Evolutionary conservation across 2,888 invertebrate species (phyloP), one percentile per base, ranked within the genome.

Genomic region (Bombyx huttoni): DNA sequence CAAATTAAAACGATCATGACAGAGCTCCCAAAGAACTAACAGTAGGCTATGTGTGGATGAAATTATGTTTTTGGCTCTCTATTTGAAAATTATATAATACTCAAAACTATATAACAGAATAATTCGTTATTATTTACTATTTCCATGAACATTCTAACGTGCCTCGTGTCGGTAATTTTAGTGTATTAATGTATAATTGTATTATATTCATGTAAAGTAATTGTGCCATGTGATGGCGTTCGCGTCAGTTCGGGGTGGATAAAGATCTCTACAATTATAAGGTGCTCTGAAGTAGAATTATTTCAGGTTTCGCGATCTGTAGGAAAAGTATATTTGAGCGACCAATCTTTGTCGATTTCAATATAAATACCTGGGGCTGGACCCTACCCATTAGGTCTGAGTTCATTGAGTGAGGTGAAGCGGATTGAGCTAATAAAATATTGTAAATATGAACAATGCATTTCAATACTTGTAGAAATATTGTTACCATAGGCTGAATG

Each of bases 261-360:
- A 77, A 81, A 86, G 88, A 89, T 89, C 86, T 89, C 88, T 89
- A 88, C 87, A 86, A 88, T 89, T 87, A 83, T 86, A 86, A 88
- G 89, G 89, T 89, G 89, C 89, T 89, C 87, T 85, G 81, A 82
- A 73, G 78, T 87, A 86, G 83, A 78, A 79, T 80, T 81, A 84
- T 81, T 81, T 75, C 75, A 76, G 80, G 77, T 76, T 77, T 80
- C 83, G 85, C 85, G 86, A 85, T 85, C 82, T 75, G 73, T 75
- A 68, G 68, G 65, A 79, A 80, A 73, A 73, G 73, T 76, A 75
- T 75, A 76, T 76, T 73, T 67, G 80, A 78, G 74, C 79, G 84
- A 84, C 86, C 85, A 82, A 84, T 83, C 67, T 78, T 72, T 78
- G 71, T 76, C 75, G 74, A 70, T 69, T 75, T 72, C 70, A 76